Evolutionary conservation across 2,113 vertebrate genomes (phyloP).

Genomic region (Bufo bufo): DNA sequence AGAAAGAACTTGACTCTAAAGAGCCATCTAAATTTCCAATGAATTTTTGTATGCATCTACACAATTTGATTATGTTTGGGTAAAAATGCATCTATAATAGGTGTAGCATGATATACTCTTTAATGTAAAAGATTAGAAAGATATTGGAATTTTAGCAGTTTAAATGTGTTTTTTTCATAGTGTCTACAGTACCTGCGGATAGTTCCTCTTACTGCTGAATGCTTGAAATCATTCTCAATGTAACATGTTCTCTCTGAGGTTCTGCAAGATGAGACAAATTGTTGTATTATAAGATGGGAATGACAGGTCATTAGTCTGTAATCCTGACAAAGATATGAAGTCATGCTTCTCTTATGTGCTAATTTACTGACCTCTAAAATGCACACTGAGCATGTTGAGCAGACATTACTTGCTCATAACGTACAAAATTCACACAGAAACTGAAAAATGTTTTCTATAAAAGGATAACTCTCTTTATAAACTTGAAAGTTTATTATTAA

Average conservation of each 20-base stretch:
- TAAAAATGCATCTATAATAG: not conserved
- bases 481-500: too few species aligned
- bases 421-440: not conserved
- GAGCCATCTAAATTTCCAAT: not conserved
- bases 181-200: not conserved
- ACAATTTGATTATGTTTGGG: not conserved
- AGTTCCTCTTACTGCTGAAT: slow-evolving; percentile 20
- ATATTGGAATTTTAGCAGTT: not conserved
- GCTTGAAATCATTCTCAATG: slow-evolving; percentile 35
- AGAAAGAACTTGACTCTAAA: not conserved
- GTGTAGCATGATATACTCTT: not conserved
- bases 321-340: slow-evolving; percentile 49
- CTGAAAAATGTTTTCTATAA: too few species aligned
- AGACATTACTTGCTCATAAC: not conserved
- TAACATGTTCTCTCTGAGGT: slow-evolving; percentile 37
- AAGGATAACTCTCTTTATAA: too few species aligned
- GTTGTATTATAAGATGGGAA: slow-evolving; percentile 43
- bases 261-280: slow-evolving; percentile 51
- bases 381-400: slow-evolving; percentile 27
- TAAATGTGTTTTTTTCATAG: not conserved
- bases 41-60: not conserved
- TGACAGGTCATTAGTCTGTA: slow-evolving; percentile 55
- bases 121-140: too few species aligned
- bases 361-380: slow-evolving; percentile 38
- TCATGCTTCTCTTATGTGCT: slow-evolving; percentile 43